These are phyloP conservation scores for Platycheirus rosarum DNA, from an alignment of 2,888 invertebrate species.

Conservation along the genomic window DNA sequence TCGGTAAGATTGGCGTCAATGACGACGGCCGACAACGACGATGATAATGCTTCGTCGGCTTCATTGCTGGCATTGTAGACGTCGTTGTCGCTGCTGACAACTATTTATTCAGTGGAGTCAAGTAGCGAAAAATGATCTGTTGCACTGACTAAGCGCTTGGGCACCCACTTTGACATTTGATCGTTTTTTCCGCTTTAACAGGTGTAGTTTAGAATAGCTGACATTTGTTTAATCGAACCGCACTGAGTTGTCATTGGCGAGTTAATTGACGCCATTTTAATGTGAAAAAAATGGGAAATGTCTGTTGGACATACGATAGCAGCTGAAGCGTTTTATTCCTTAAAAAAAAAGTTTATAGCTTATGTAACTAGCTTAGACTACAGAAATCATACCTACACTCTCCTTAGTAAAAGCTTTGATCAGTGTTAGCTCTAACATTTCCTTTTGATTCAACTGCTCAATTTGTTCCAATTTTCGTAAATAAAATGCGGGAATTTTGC, in stretches of 20 bases:
- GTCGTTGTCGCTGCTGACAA: conserved; percentile 9
- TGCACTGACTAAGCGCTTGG: conserved; percentile 34
- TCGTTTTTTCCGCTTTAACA: conserved; percentile 36
- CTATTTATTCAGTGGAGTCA: conserved; percentile 15
- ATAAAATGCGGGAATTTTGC: too few species aligned
- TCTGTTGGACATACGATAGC: too few species aligned
- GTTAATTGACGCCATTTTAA: neutral
- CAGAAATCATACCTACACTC: too few species aligned
- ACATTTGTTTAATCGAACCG: conserved; percentile 12
- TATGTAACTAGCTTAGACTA: too few species aligned
- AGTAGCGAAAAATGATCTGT: conserved; percentile 12
- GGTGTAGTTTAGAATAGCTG: conserved; percentile 14
- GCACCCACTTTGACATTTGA: conserved; percentile 47
- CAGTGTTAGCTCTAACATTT: too few species aligned
- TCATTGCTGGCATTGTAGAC: neutral
- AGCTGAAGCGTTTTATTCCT: too few species aligned
- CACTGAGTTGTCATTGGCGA: neutral
- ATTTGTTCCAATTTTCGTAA: too few species aligned
- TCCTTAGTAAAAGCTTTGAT: too few species aligned
- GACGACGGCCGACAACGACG: conserved; percentile 27
- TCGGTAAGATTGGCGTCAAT: conserved; percentile 57
- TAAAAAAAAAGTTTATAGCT: too few species aligned
- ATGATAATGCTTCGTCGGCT: neutral
- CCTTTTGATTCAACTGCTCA: too few species aligned
- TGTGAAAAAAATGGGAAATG: neutral